phyloP scores from a whole-genome alignment of 2,797 vertebrate species.

The Ciconia nigra region DNA sequence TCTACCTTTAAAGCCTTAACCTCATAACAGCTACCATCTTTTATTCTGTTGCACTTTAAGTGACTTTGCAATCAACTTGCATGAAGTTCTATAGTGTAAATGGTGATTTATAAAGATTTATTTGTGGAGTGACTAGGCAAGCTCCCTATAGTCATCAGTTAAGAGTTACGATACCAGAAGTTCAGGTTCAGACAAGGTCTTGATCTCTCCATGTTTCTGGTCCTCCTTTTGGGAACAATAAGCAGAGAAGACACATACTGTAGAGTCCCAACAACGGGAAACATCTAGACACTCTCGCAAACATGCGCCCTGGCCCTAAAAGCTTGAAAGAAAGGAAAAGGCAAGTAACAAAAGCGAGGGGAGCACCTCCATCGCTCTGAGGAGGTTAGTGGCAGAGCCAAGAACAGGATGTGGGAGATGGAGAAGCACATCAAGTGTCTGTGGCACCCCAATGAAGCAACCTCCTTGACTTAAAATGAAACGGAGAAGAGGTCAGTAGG shows the following conservation, averaged over 20 bases:
- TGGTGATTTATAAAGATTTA: neutral
- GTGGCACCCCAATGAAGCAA: neutral
- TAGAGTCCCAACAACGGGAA: neutral
- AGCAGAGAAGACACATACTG: neutral
- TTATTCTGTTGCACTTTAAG: neutral
- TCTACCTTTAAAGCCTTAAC: neutral
- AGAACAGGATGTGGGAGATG: neutral
- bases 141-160: neutral
- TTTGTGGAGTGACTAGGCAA: neutral
- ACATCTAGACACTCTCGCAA: neutral
- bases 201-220: neutral
- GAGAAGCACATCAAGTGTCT: neutral
- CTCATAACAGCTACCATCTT: neutral
- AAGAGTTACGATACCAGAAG: neutral
- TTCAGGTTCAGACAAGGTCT: neutral
- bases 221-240: neutral
- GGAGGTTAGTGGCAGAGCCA: neutral
- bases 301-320: neutral
- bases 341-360: neutral
- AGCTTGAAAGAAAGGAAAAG: neutral
- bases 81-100: neutral
- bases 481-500: neutral
- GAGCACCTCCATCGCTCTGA: rapidly evolving
- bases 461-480: neutral
- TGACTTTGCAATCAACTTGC: neutral